Evolutionary conservation across 2,888 invertebrate genomes (phyloP).

Genomic region (Crossocerus cetratus): DNA sequence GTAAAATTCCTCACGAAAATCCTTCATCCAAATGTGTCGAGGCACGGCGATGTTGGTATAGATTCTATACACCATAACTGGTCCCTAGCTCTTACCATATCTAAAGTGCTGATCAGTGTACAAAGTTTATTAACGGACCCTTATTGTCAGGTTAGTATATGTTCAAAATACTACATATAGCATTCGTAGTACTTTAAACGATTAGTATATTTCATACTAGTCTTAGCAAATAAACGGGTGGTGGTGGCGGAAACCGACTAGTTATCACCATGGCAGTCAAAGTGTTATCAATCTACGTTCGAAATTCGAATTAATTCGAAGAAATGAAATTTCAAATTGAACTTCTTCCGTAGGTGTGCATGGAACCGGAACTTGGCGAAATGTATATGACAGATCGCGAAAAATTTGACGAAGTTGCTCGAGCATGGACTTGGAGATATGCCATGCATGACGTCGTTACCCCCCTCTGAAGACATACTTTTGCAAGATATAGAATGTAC

Average conservation of each 20-base stretch:
- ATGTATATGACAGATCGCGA: conserved; percentile 86
- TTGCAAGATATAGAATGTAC: too few species aligned
- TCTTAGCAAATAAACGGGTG: too few species aligned
- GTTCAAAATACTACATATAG: conserved; percentile 5
- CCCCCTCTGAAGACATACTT: conserved; percentile 52
- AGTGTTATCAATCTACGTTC: too few species aligned
- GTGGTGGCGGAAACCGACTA: too few species aligned
- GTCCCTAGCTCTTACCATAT: conserved; percentile 95
- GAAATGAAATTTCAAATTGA: conserved; percentile 2
- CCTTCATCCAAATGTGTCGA: conserved; percentile 95
- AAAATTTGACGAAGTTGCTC: conserved; percentile 88
- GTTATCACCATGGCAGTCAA: too few species aligned
- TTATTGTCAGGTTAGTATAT: conserved; percentile 83
- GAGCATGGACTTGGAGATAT: conserved; percentile 94
- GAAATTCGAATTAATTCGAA: too few species aligned
- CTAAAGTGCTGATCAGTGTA: conserved; percentile 91
- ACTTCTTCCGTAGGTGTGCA: conserved; percentile 83
- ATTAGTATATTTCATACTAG: conserved; percentile 2
- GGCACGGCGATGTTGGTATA: conserved; percentile 96
- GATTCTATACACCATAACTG: conserved; percentile 97
- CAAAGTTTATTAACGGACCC: conserved; percentile 94
- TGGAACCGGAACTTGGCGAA: conserved; percentile 91
- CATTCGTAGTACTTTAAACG: neutral
- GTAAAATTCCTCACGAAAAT: conserved; percentile 95
- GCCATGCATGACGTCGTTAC: conserved; percentile 86